Base-by-base conservation (phyloP, 2,888 invertebrate genomes). In the Leistus spinibarbis region DNA sequence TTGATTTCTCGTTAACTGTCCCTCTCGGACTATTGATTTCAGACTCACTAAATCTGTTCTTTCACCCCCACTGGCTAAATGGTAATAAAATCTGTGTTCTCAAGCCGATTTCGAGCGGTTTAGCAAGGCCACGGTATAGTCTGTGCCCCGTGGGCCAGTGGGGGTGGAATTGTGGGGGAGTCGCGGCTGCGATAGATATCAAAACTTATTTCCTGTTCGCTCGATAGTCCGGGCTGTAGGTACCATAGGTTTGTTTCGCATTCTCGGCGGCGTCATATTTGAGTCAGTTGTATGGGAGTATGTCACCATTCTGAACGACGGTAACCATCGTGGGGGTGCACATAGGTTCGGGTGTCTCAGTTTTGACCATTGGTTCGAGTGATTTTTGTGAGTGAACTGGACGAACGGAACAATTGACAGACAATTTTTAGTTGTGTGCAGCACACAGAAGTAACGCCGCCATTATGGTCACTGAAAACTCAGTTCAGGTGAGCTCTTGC, bases 201-300 rank as follows among this genome's bases (percentile, higher is more conserved):
- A 83, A 84, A 84, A 81, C 81, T 83, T 80, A 79, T 82, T 84
- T 85, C 84, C n/a, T n/a, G n/a, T n/a, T n/a, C 83, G 83, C 81
- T 85, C 85, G 84, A 85, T 85, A 85, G 80, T 81, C 78, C 84
- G 83, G 84, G 82, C 81, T 82, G 81, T 81, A 80, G 75, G 82
- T 82, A 82, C 82, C 83, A 83, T 81, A 82, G 83, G 82, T 79
- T 78, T 78, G 79, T 80, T 78, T 79, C 80, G 78, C 76, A 78
- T 78, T 78, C 74, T 77, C 73, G 76, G 76, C 73, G 76, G 76
- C 78, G 78, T 77, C 77, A 78, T 79, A 81, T 80, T 79, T 82
- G 80, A 67, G 60, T 66, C 73, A 67, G 73, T 73, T 67, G 66
- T 67, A 40, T 54, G n/a, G n/a, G 73, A 66, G 67, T 60, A 73